These are phyloP conservation scores for Platyura marginata DNA, from an alignment of 1,140 invertebrate genomes.

Conservation along the genomic window DNA sequence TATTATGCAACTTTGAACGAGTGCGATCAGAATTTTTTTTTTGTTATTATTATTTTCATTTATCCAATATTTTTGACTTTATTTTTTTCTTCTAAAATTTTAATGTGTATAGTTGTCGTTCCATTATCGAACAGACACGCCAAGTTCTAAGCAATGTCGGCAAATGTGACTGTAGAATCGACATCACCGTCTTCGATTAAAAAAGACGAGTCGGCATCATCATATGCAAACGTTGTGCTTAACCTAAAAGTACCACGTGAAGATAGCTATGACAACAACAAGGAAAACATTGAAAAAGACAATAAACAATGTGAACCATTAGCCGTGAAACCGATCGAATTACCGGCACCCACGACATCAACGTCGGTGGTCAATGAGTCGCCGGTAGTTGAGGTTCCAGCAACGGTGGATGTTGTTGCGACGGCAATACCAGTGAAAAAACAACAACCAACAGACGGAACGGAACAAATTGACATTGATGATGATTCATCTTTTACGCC, in stretches of 20 bases:
- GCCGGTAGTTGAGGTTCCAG: no score
- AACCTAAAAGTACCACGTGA: background rate
- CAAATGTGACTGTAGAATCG: background rate
- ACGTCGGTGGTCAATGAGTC: background rate
- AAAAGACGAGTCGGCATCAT: background rate
- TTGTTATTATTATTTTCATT: no score
- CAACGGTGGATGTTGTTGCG: background rate
- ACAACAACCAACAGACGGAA: no score
- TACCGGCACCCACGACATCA: background rate
- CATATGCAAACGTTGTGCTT: background rate
- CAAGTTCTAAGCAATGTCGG: no score
- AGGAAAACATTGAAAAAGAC: background rate
- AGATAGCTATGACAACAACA: background rate
- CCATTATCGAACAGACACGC: no score
- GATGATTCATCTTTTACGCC: constrained; percentile 29
- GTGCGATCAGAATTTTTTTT: no score
- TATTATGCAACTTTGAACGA: no score
- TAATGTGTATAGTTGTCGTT: no score
- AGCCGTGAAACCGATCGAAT: background rate
- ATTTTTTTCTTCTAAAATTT: no score
- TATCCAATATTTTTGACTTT: no score
- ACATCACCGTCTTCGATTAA: background rate
- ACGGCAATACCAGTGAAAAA: no score
- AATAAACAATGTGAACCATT: background rate
- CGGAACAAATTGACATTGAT: constrained; percentile 18